Evolutionary conservation across 2,797 vertebrate species (phyloP).

Genomic region (Helarctos malayanus): DNA sequence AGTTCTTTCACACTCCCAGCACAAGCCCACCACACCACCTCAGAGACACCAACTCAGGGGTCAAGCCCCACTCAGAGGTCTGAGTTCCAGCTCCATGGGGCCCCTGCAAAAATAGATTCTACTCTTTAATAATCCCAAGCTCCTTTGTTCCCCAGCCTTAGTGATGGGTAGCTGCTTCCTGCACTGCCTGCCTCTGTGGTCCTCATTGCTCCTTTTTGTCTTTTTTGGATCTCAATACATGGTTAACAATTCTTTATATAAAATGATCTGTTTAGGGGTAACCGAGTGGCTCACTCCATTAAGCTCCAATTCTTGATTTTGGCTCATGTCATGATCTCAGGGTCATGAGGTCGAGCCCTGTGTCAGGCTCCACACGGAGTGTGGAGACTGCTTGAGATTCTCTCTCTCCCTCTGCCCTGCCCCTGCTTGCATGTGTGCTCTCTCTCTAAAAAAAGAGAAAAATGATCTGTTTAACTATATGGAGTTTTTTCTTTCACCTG

Average conservation of each 20-base stretch:
- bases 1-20: background rate
- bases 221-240: background rate
- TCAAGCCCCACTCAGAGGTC: background rate
- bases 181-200: background rate
- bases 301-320: too few relatives aligned
- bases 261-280: background rate
- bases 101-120: background rate
- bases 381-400: background rate
- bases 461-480: background rate
- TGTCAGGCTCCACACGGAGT: background rate
- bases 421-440: background rate
- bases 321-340: background rate
- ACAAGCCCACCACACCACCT: rapidly evolving
- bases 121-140: background rate
- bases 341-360: background rate
- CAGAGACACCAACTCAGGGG: background rate
- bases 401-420: background rate
- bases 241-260: background rate
- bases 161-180: background rate
- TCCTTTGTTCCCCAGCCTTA: background rate
- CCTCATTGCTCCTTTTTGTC: background rate
- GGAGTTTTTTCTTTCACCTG: background rate
- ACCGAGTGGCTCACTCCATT: too few relatives aligned
- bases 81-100: background rate
- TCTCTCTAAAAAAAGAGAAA: background rate